Evolutionary conservation across 1,140 invertebrate genomes (phyloP), one percentile per base, ranked within the genome.

Genomic region (Cydia pomonella): DNA sequence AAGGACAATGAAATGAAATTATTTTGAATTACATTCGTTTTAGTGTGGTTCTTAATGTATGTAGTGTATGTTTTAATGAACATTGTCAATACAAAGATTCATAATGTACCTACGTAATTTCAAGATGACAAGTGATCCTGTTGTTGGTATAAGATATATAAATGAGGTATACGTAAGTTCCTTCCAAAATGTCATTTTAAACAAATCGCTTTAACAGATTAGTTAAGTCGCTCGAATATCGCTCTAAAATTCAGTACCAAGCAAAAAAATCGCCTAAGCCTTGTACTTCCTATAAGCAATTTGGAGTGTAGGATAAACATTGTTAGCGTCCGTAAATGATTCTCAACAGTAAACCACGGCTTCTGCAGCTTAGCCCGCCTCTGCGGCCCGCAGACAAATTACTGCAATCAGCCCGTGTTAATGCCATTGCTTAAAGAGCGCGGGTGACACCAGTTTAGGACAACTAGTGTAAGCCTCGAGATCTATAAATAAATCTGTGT

Each of bases 291-390:
- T 33, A 16, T 44, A 44, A 69, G 64, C 27, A 69, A 69, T 41
- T 64, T 38, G 16, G 18, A 69, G 64, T 69, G 29, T 7, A 33
- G 64, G n/a, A 38, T 69, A 69, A 69, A 69, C 64, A 69, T 69
- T 13, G 64, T 33, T 33, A 69, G 64, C 16, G 27, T 69, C 18
- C 64, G 53, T 69, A 69, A 69, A 69, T 69, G 64, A 33, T 33
- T 69, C 64, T 27, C 64, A 38, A 69, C 29, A 69, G 64, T 69
- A 69, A 69, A 69, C 64, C 64, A 69, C 29, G 27, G 64, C 25
- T 69, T 38, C 64, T 69, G 64, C 23, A 69, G 64, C 64, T 69
- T 38, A 69, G 64, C 63, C 27, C 27, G 63, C 12, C 25, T 25
- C 33, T 23, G 62, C 27, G 63, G 63, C 29, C 64, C 29, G 64